Percentiles rank a stretch among this genome's conserved stretches.
Evolutionary conservation across 2,888 invertebrate genomes (phyloP).

Genomic region (Bellardia bayeri): DNA sequence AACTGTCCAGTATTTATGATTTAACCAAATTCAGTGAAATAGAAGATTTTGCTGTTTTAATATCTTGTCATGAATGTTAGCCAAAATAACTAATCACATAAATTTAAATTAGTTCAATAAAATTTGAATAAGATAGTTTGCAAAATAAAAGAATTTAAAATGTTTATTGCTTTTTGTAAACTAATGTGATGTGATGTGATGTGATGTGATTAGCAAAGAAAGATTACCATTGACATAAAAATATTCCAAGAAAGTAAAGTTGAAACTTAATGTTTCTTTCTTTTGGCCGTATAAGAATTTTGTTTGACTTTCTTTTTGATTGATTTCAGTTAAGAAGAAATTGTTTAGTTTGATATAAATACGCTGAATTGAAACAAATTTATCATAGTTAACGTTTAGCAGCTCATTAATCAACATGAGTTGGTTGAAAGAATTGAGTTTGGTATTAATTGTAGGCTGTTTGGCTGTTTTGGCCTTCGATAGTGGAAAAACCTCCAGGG

Average conservation of each 20-base stretch:
- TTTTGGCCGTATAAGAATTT: not conserved
- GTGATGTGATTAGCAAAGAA: not conserved
- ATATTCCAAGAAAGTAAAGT: not conserved
- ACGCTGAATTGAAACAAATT: not conserved
- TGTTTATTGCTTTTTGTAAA: not conserved
- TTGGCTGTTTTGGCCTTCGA: not conserved
- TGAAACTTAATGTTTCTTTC: not conserved
- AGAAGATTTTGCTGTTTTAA: not conserved
- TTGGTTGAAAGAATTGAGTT: constrained; percentile 17
- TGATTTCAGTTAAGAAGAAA: not conserved
- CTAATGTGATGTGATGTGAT: too few relatives aligned
- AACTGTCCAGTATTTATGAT: not conserved
- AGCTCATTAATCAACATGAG: constrained; percentile 28
- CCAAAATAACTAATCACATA: not conserved
- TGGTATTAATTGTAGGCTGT: not conserved
- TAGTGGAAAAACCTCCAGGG: not conserved
- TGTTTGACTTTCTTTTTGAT: constrained; percentile 18
- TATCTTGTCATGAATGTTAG: not conserved
- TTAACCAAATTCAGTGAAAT: not conserved
- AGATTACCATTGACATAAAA: constrained; percentile 6
- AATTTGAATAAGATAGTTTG: not conserved
- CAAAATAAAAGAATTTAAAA: constrained; percentile 2
- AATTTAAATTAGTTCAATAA: constrained; percentile 10
- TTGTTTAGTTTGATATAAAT: not conserved
- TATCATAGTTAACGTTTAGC: not conserved